Conservation (phyloP, 2,888 invertebrate species). For the Phragmatobia fuliginosa region DNA sequence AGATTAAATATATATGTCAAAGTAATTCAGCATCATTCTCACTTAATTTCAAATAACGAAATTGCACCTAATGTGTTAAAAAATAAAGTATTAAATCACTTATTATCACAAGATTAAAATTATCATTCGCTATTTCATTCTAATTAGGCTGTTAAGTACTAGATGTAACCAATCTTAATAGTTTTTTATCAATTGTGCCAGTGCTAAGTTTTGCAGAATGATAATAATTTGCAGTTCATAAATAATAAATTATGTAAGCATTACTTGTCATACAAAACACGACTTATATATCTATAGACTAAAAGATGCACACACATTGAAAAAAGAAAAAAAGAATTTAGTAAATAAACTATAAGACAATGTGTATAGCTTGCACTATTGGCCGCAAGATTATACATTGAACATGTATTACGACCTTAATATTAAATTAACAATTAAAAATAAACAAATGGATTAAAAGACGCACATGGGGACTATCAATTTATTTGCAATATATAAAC, state of each 20-base stretch:
- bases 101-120: slow-evolving; percentile 44
- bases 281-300: slow-evolving; percentile 49
- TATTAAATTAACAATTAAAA: slow-evolving; percentile 42
- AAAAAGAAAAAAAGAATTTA: slow-evolving; percentile 21
- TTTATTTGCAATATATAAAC: slow-evolving; percentile 57
- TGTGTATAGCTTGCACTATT: slow-evolving; percentile 13
- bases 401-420: slow-evolving; percentile 45
- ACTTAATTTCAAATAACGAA: slow-evolving; percentile 22
- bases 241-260: slow-evolving; percentile 40
- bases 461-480: slow-evolving; percentile 47
- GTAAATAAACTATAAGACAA: slow-evolving; percentile 11
- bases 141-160: slow-evolving; percentile 46
- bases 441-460: slow-evolving; percentile 47
- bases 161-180: slow-evolving; percentile 21
- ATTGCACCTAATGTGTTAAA: slow-evolving; percentile 25
- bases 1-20: slow-evolving; percentile 7
- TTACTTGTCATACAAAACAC: slow-evolving; percentile 31
- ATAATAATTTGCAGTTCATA: slow-evolving; percentile 31
- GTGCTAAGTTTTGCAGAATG: slow-evolving; percentile 46
- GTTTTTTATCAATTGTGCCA: slow-evolving; percentile 18
- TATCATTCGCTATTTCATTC: slow-evolving; percentile 10
- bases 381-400: slow-evolving; percentile 24
- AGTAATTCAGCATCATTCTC: slow-evolving; percentile 35
- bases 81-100: slow-evolving; percentile 27
- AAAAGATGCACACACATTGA: slow-evolving; percentile 47